Percentiles rank a stretch among this genome's conserved stretches.
These are phyloP conservation scores for Tenthredo notha DNA, from an alignment of 2,888 invertebrate species.

Conservation along the genomic window DNA sequence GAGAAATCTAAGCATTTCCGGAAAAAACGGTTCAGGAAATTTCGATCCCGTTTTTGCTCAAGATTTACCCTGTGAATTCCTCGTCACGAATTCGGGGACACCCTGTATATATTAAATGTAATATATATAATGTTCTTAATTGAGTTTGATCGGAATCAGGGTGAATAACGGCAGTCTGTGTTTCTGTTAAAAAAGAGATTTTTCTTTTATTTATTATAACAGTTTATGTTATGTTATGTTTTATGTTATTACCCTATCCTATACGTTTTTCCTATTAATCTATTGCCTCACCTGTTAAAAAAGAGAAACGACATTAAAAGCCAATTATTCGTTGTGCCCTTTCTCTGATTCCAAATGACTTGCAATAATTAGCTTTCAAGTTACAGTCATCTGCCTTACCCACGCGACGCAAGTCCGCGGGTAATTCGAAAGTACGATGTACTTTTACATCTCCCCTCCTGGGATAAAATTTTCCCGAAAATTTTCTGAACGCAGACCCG, in stretches of 20 bases:
- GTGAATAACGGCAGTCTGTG: neutral
- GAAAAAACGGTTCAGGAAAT: no score
- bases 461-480: no score
- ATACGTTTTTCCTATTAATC: neutral
- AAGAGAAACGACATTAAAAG: constrained; percentile 2
- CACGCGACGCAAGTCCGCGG: constrained; percentile 8
- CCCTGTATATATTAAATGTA: no score
- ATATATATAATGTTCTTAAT: neutral
- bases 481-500: no score
- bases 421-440: neutral
- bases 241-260: no score
- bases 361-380: neutral
- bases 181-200: neutral
- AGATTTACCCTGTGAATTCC: no score
- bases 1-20: no score
- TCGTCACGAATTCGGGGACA: no score
- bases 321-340: neutral
- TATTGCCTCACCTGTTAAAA: neutral
- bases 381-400: neutral
- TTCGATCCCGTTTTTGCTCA: no score
- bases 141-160: neutral
- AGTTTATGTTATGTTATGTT: no score
- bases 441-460: neutral
- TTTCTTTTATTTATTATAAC: no score
- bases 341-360: neutral